Conservation (phyloP, 2,113 vertebrate genomes). For the Laterallus jamaicensis region DNA sequence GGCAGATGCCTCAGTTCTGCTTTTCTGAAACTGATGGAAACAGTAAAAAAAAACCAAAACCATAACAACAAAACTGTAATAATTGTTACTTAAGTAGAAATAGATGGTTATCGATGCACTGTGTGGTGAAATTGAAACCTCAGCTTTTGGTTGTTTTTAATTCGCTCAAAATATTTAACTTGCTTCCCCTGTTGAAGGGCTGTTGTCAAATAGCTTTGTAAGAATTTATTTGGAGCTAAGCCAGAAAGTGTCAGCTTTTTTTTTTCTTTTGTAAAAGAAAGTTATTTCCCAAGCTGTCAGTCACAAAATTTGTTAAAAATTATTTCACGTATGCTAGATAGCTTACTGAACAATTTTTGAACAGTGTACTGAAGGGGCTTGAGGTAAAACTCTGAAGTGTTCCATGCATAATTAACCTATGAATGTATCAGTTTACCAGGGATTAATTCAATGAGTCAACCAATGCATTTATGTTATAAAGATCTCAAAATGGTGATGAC, state of each 20-base stretch:
- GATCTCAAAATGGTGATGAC: neutral
- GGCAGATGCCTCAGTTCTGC: neutral
- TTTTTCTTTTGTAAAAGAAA: neutral
- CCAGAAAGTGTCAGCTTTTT: neutral
- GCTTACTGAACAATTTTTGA: neutral
- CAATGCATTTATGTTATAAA: neutral
- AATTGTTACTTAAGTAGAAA: neutral
- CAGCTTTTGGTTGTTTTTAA: neutral
- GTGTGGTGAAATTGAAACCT: neutral
- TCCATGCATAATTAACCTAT: fast-evolving
- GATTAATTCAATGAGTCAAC: neutral
- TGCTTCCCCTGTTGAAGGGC: neutral
- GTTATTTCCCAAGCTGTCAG: neutral
- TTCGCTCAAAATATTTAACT: neutral
- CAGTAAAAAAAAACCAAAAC: neutral
- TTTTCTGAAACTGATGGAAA: neutral
- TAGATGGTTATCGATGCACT: fast-evolving
- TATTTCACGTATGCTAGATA: fast-evolving
- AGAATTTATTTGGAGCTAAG: neutral
- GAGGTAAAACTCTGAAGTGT: neutral
- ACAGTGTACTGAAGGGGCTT: neutral
- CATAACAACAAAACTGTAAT: neutral
- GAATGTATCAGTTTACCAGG: neutral
- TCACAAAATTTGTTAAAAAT: neutral
- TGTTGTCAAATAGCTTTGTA: neutral